Conservation (phyloP, 2,888 invertebrate species). For the Cheilosia impressa region DNA sequence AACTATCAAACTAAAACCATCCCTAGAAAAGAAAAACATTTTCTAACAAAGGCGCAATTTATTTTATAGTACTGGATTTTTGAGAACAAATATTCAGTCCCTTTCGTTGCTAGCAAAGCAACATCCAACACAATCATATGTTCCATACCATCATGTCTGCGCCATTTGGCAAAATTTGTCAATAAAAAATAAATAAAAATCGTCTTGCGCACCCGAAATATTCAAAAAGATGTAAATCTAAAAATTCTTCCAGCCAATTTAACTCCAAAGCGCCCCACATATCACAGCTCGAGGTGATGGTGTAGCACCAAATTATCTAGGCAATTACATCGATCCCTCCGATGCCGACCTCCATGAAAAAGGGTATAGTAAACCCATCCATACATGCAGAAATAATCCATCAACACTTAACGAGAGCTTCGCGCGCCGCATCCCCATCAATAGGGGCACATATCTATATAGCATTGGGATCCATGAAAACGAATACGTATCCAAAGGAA, state of each 20-base stretch:
- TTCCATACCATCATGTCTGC: no score
- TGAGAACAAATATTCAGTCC: no score
- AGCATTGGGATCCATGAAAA: constrained; percentile 59
- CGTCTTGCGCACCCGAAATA: not conserved
- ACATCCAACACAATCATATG: no score
- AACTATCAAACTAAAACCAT: no score
- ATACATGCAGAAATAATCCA: constrained; percentile 59
- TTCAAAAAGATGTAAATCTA: constrained; percentile 41
- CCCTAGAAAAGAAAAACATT: no score
- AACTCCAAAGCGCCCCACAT: constrained; percentile 27
- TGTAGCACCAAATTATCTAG: constrained; percentile 70
- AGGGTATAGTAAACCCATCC: constrained; percentile 37
- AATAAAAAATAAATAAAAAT: not conserved
- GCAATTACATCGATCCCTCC: constrained; percentile 70
- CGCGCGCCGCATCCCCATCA: constrained; percentile 18
- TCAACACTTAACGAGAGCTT: constrained; percentile 69
- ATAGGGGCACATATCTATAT: not conserved
- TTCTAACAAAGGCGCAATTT: no score
- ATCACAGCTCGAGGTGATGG: constrained; percentile 39
- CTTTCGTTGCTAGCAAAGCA: no score
- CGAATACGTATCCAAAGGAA: constrained; percentile 39
- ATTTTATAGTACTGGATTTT: no score
- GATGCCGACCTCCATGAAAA: constrained; percentile 61
- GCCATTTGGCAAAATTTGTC: no score
- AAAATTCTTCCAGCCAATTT: constrained; percentile 71